Evolutionary conservation across 2,888 invertebrate genomes (phyloP), one percentile per base, ranked within the genome.

Genomic region (Lapara coniferarum): DNA sequence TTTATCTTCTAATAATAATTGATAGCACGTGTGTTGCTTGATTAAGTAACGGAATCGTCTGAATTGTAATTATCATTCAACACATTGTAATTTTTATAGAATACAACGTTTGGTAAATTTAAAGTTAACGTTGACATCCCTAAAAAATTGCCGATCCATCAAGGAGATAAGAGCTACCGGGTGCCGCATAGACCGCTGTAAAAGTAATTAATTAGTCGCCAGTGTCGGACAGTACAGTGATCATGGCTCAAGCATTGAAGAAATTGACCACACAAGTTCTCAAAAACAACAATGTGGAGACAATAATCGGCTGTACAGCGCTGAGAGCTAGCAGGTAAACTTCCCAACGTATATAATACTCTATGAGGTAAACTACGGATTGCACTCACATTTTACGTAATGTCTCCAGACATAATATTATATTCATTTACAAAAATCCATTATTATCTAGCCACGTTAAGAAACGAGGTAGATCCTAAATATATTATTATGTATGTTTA

Each of bases 321-420:
- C 68, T 84, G 66, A 84, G 91, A 72, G 85, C 89, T 30, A 87
- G 81, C 81, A 90, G 92, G 92, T 92, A 88, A n/a, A n/a, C n/a
- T n/a, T n/a, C n/a, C n/a, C n/a, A n/a, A n/a, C n/a, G n/a, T n/a
- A n/a, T n/a, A n/a, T n/a, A n/a, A n/a, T n/a, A n/a, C n/a, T n/a
- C n/a, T n/a, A n/a, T n/a, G n/a, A 90, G 92, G 92, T 92, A 88
- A 73, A 67, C 69, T 75, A 81, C 89, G 88, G 90, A 88, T 82
- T 72, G 67, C 78, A 78, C 71, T 74, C 79, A 74, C 77, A 77
- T 80, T 80, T 87, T 91, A 91, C 88, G 89, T 91, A 90, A 90
- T 79, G 74, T 58, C 10, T 37, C 69, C 51, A 69, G 37, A 37
- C 25, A 52, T 25, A 25, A 52, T 25, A 25, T 25, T 46, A 66